Base-by-base conservation (phyloP, 2,888 invertebrate species). In the Lasioglossum oenotherae region DNA sequence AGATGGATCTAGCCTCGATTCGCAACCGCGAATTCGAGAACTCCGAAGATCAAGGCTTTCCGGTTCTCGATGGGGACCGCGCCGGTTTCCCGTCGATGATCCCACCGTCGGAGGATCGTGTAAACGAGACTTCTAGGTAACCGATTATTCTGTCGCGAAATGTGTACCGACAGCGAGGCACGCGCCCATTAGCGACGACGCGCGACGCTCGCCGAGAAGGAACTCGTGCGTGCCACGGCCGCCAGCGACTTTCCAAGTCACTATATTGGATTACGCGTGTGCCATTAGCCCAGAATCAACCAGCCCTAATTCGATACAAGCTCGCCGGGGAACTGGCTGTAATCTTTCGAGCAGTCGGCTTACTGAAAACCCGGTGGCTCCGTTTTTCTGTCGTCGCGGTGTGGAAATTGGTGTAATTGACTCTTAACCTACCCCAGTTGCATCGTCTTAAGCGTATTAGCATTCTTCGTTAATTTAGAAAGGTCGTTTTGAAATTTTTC, bases 1-100 rank as follows among this genome's bases (percentile, higher is more conserved):
- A 38, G 84, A 81, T 67, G 16, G 44, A 83, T 83, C 64, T n/a
- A n/a, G 44, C 27, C 23, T 53, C 76, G 76, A 83, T 67, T 73
- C 19, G 75, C 60, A 44, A 49, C n/a, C 38, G 35, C 31, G 75
- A 23, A 23, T 41, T 41, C n/a, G 27, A 19, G 27, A 16, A 3
- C 27, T 16, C 23, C 41, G 78, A 72, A 72, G 72, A 83, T 73
- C 72, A 81, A 76, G 81, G 53, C 60, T 81, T 38, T 49, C 49
- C 69, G 23, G 16, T 31, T 6, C 44, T 16, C 64, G 41, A 38
- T 46, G n/a, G 38, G n/a, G 38, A 19, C 31, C 27, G n/a, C 16
- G n/a, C 27, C n/a, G 35, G 4, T 19, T 57, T 60, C 74, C 8
- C 57, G 16, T 10, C 57, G 57, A 49, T 2, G 35, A 10, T 41